phyloP scores from a whole-genome alignment of 2,797 vertebrate species.

The Lemur catta region DNA sequence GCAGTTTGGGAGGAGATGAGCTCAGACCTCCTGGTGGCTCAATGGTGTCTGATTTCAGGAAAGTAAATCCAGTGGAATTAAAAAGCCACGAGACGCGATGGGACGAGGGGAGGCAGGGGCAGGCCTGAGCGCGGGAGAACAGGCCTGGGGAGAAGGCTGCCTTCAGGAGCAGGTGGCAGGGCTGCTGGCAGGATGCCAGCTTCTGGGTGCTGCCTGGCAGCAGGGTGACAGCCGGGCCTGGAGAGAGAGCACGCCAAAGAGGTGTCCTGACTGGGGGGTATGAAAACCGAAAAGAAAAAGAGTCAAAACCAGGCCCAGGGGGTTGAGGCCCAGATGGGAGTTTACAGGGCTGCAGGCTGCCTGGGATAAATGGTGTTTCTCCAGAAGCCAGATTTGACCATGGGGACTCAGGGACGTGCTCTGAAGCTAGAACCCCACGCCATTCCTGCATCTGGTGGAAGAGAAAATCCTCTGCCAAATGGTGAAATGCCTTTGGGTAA shows the following conservation, averaged over 20 bases:
- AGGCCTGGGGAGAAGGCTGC: not conserved
- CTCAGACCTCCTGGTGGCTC: not conserved
- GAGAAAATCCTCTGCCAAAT: not conserved
- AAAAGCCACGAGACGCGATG: not conserved
- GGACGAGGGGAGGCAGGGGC: not conserved
- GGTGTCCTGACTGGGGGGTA: not conserved
- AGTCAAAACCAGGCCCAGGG: not conserved
- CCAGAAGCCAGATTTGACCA: not conserved
- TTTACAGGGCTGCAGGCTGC: not conserved
- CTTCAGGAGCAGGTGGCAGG: not conserved
- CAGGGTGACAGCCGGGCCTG: accelerated
- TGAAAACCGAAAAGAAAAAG: not conserved
- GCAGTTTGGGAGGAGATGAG: not conserved
- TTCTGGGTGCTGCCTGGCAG: not conserved
- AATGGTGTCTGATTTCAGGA: not conserved
- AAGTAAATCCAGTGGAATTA: not conserved
- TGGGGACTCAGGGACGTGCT: not conserved
- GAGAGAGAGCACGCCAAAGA: not conserved
- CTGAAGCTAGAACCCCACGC: not conserved
- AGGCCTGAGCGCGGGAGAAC: accelerated
- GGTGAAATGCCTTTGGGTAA: not conserved
- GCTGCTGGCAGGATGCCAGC: not conserved
- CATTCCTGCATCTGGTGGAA: accelerated
- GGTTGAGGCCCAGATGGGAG: not conserved
- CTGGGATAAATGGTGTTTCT: not conserved